A percentile compares a stretch with the other conserved stretches of the same genome.
Conservation (phyloP, 2,113 vertebrate species). For the Lepidothrix coronata region DNA sequence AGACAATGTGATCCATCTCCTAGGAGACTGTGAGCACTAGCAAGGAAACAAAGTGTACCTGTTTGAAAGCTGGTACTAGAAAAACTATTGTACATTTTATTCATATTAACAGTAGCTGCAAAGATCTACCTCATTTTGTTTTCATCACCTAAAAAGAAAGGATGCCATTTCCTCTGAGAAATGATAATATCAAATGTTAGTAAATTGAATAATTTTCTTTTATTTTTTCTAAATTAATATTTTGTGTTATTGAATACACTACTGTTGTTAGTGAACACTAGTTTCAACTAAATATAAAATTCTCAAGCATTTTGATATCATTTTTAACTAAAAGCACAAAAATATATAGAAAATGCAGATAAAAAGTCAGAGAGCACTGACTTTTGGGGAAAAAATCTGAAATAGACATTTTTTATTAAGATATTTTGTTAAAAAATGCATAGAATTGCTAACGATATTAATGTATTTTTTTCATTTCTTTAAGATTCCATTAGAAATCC, state of each 20-base stretch:
- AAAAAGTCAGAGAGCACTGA: background rate
- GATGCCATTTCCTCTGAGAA: background rate
- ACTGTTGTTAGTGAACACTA: background rate
- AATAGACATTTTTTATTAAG: background rate
- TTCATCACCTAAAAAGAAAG: background rate
- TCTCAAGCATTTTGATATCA: background rate
- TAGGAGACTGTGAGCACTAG: slow-evolving; percentile 7
- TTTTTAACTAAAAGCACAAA: background rate
- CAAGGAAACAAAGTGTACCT: background rate
- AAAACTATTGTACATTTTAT: background rate
- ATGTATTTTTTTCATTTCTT: background rate
- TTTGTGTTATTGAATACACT: background rate
- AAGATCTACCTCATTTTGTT: background rate
- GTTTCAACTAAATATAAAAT: background rate
- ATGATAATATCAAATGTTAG: background rate
- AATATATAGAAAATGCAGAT: background rate
- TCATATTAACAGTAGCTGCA: background rate
- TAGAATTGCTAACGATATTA: background rate
- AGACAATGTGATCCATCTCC: background rate
- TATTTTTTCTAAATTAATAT: background rate
- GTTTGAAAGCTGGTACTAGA: background rate
- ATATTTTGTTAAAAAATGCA: background rate
- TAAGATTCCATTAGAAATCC: background rate
- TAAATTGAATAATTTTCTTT: background rate
- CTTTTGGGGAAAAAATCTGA: background rate